Evolutionary conservation across 2,888 invertebrate species (phyloP), one percentile per base, ranked within the genome.

Genomic region (Brachyopa scutellaris): DNA sequence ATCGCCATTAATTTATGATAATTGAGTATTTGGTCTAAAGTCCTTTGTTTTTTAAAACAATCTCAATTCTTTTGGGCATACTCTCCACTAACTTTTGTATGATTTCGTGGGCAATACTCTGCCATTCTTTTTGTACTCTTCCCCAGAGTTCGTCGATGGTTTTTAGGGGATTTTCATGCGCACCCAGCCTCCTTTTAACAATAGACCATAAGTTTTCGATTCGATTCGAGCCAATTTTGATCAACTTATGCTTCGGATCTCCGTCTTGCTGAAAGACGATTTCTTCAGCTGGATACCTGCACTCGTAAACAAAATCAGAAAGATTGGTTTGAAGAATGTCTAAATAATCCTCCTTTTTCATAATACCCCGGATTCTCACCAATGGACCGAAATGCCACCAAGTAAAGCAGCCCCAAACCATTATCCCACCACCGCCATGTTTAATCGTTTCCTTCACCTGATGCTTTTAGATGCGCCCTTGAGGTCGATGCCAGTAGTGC

Each of bases 201-300:
- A 26, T 33, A n/a, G 33, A 5, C 62, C 57, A 62, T 13, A 62
- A 23, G 13, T 74, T 80, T 62, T 80, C 64, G 13, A 64, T 69
- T 1, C 51, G 59, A 31, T 70, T 82, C 26, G 76, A 40, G 13
- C n/a, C 1, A 36, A 36, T 36, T 36, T 36, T 9, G 11, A 8
- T 1, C 11, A 36, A 36, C 11, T 36, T 70, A 31, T 77, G 69
- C 23, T 74, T 74, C 11, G 74, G 66, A 36, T 70, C 77, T 1
- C 38, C 45, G 42, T 69, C 62, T 53, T 64, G 74, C 19, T 59
- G 59, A 11, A 70, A 36, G 17, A 57, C 15, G 8, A 45, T 21
- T 47, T 57, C 21, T 42, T 51, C 26, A 21, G 17, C 47, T 6
- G 49, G 66, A 33, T 66, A 66, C 1, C 38, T 36, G 31, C 66